These are phyloP conservation scores for Kryptolebias ocellatus DNA, from an alignment of 2,797 vertebrate genomes.

Conservation along the genomic window DNA sequence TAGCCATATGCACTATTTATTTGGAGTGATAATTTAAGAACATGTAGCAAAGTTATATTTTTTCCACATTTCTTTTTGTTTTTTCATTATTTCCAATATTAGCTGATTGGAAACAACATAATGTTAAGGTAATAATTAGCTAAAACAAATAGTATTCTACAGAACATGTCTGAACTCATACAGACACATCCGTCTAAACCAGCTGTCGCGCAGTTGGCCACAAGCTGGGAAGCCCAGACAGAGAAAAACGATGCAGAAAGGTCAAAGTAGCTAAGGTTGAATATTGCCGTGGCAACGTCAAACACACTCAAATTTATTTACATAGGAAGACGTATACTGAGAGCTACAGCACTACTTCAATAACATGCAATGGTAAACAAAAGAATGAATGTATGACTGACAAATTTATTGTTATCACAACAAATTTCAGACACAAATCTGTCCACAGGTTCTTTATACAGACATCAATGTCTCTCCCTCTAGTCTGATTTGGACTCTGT, in stretches of 20 bases:
- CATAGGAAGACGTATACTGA: conserved; percentile 7
- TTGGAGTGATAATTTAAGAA: too few species aligned
- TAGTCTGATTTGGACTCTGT: too few species aligned
- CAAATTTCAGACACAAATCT: background rate
- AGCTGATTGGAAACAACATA: conserved; percentile 28
- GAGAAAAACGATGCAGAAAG: conserved; percentile 37
- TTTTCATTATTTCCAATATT: too few species aligned
- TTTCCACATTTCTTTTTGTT: too few species aligned
- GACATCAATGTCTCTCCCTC: background rate
- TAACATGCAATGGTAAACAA: conserved; percentile 15
- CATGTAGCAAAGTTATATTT: too few species aligned
- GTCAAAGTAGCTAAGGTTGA: conserved; percentile 57
- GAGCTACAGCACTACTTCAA: conserved; percentile 36
- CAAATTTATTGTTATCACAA: too few species aligned
- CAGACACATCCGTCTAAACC: conserved; percentile 45
- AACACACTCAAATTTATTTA: conserved; percentile 41
- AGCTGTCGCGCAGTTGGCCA: conserved; percentile 47
- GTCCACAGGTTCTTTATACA: conserved; percentile 4
- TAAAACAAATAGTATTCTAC: conserved; percentile 43
- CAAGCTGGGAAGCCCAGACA: conserved; percentile 34
- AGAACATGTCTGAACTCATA: conserved; percentile 64
- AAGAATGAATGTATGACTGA: too few species aligned
- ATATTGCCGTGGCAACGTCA: conserved; percentile 42
- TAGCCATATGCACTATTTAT: too few species aligned
- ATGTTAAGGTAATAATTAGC: conserved; percentile 41